Conservation (phyloP, 2,113 vertebrate species). For the Proterorhinus semilunaris region DNA sequence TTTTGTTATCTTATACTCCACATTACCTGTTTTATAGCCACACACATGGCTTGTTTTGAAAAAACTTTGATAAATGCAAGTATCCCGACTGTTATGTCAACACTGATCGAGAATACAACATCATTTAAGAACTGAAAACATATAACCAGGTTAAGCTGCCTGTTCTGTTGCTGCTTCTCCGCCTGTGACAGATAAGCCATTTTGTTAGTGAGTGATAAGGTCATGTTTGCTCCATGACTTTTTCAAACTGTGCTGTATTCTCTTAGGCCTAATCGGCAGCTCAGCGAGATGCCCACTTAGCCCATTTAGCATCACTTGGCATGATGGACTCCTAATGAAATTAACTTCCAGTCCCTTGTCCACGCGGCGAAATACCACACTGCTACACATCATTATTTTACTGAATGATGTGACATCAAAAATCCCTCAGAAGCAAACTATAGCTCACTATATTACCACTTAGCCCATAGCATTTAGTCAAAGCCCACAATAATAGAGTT, state of each 20-base stretch:
- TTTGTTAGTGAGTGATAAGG: slow-evolving; percentile 37
- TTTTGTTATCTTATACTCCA: too few relatives aligned
- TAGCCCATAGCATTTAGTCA: background rate
- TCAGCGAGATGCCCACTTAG: slow-evolving; percentile 42
- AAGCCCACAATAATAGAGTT: background rate
- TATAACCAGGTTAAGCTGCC: slow-evolving; percentile 20
- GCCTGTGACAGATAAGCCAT: slow-evolving; percentile 30
- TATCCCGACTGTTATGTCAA: background rate
- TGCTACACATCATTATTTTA: background rate
- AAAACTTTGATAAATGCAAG: background rate
- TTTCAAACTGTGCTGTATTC: slow-evolving; percentile 41
- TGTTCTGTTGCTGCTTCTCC: slow-evolving; percentile 37
- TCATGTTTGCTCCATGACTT: slow-evolving; percentile 33
- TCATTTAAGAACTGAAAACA: slow-evolving; percentile 5
- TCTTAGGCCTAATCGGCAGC: slow-evolving; percentile 56
- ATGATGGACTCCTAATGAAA: slow-evolving; percentile 42
- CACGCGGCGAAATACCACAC: slow-evolving; percentile 5
- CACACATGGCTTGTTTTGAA: background rate
- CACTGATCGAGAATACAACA: background rate
- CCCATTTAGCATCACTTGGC: slow-evolving; percentile 48
- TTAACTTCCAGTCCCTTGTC: slow-evolving; percentile 22
- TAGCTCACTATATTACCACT: too few relatives aligned
- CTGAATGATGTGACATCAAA: too few relatives aligned
- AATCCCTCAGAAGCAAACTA: too few relatives aligned
- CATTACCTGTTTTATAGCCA: background rate